Evolutionary conservation across 1,140 invertebrate genomes (phyloP).

Genomic region (Zaprionus taronus): DNA sequence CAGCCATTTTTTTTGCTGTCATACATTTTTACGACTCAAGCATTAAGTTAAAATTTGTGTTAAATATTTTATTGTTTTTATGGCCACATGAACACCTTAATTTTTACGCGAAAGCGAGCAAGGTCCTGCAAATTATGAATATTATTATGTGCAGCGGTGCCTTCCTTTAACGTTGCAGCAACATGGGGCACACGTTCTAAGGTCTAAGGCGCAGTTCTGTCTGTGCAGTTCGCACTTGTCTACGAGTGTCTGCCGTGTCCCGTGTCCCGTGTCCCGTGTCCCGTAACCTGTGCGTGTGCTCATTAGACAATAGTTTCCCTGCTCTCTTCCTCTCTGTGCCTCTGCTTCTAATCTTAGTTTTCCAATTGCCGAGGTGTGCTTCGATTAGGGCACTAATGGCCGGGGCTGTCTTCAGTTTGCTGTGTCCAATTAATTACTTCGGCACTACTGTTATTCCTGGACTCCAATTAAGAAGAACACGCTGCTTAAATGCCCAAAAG

Average conservation of each 20-base stretch:
- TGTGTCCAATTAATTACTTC: slow-evolving; percentile 43
- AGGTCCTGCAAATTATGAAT: slow-evolving; percentile 56
- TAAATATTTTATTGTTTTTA: slow-evolving; percentile 83
- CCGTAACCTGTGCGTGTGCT: neutral
- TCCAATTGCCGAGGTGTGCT: slow-evolving; percentile 14
- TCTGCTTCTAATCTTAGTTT: slow-evolving; percentile 30
- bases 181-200: too few species aligned
- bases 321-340: neutral
- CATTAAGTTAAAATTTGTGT: slow-evolving; percentile 83
- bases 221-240: neutral
- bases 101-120: slow-evolving; percentile 39
- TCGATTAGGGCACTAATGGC: slow-evolving; percentile 21
- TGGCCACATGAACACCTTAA: slow-evolving; percentile 73
- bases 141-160: slow-evolving; percentile 16
- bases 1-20: slow-evolving; percentile 62
- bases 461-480: slow-evolving; percentile 41
- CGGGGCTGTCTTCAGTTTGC: neutral
- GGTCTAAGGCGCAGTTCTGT: neutral
- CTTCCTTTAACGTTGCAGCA: neutral
- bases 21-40: slow-evolving; percentile 72
- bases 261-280: too few species aligned
- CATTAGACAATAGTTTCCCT: slow-evolving; percentile 41
- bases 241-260: neutral
- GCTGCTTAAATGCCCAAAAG: neutral
- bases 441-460: slow-evolving; percentile 19